Evolutionary conservation across 2,113 vertebrate genomes (phyloP).

Genomic region (Scytalopus superciliaris): DNA sequence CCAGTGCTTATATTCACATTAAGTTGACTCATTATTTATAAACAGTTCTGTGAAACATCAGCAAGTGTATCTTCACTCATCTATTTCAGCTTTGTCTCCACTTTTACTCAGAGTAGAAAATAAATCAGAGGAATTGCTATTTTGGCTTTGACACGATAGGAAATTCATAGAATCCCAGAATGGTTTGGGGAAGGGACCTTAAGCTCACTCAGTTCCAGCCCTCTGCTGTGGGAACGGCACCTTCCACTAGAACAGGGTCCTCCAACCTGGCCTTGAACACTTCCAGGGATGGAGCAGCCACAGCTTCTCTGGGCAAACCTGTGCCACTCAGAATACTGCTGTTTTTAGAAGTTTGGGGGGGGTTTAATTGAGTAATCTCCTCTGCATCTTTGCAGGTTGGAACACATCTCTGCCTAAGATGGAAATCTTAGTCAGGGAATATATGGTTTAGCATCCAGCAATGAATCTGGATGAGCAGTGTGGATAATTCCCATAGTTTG

Average conservation of each 20-base stretch:
- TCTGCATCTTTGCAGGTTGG: not conserved
- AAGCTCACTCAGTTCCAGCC: not conserved
- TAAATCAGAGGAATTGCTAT: not conserved
- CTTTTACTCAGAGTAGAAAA: not conserved
- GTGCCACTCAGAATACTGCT: not conserved
- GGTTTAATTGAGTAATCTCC: too few relatives aligned
- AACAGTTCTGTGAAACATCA: not conserved
- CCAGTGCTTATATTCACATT: not conserved
- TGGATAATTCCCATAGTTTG: not conserved
- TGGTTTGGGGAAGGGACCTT: not conserved
- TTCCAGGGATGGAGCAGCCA: not conserved
- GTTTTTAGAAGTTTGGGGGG: not conserved
- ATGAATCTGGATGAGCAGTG: accelerated
- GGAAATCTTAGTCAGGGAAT: not conserved
- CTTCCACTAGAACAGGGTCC: not conserved
- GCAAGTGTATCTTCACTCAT: not conserved
- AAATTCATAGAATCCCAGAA: not conserved
- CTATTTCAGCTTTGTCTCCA: not conserved
- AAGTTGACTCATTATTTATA: not conserved
- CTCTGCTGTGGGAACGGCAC: not conserved
- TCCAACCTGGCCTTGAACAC: not conserved
- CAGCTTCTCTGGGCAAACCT: not conserved
- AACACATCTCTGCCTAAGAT: not conserved
- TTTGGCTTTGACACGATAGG: not conserved
- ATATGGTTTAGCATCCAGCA: not conserved